A percentile compares a stretch with the other conserved stretches of the same genome.
phyloP scores from a whole-genome alignment of 2,113 vertebrate species.

The Octodon degus region DNA sequence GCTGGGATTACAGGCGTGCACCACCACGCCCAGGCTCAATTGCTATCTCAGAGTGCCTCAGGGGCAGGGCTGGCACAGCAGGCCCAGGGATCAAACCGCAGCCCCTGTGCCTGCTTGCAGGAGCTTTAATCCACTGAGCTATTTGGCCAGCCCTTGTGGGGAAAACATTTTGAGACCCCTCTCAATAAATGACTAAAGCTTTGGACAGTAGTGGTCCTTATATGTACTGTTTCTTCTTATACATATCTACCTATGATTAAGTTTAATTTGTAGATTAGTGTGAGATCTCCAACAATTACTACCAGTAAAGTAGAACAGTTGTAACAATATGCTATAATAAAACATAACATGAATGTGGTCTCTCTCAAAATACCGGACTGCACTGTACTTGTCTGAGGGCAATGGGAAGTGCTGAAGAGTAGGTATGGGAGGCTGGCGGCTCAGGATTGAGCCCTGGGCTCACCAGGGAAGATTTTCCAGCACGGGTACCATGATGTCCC shows the following conservation, averaged over 20 bases:
- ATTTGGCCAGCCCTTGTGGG: background rate
- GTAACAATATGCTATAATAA: background rate
- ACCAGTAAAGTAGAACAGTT: background rate
- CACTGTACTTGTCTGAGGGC: too few species aligned
- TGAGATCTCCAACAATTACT: background rate
- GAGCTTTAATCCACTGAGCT: too few species aligned
- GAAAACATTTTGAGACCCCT: background rate
- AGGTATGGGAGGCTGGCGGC: too few species aligned
- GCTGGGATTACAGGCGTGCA: too few species aligned
- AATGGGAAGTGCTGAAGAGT: background rate
- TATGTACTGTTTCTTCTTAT: background rate
- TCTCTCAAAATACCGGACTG: background rate
- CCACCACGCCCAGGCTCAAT: too few species aligned
- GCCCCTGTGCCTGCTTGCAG: too few species aligned
- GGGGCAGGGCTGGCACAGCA: too few species aligned
- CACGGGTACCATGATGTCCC: accelerated
- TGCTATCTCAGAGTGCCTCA: too few species aligned
- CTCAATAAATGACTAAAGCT: background rate
- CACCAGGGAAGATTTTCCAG: accelerated
- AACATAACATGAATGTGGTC: background rate
- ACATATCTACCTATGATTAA: background rate
- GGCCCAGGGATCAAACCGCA: too few species aligned
- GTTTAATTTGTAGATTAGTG: background rate
- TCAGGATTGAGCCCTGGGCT: background rate
- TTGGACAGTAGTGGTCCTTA: background rate